These are phyloP conservation scores for Hyppa rectilinea DNA, from an alignment of 2,888 invertebrate genomes.

Conservation along the genomic window DNA sequence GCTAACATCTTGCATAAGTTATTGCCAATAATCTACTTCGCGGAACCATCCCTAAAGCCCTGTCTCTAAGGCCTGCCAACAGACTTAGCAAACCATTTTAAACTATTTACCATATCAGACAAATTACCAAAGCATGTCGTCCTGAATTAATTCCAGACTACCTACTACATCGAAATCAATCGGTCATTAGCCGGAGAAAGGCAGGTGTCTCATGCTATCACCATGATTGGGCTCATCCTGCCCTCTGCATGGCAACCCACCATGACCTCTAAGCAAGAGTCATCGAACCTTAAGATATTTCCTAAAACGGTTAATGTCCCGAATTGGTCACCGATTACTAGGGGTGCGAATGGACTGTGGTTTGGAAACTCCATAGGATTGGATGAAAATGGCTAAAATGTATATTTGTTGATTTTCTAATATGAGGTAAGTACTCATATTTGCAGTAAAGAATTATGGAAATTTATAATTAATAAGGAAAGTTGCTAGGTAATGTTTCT, in stretches of 20 bases:
- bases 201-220: conserved; percentile 67
- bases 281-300: conserved; percentile 87
- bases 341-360: conserved; percentile 50
- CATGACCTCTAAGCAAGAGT: conserved; percentile 84
- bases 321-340: conserved; percentile 73
- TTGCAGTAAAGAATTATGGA: not conserved
- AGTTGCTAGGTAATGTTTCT: not conserved
- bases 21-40: not conserved
- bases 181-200: conserved; percentile 58
- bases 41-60: not conserved
- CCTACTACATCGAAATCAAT: conserved; percentile 51
- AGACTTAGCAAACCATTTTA: not conserved
- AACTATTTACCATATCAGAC: conserved; percentile 29
- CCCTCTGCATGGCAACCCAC: conserved; percentile 71
- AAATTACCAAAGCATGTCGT: conserved; percentile 49
- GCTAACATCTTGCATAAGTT: not conserved
- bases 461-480: not conserved
- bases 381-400: not conserved
- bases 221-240: conserved; percentile 76
- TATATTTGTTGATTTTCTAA: not conserved
- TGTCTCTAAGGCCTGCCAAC: not conserved
- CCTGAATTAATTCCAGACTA: conserved; percentile 54
- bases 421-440: not conserved
- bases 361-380: conserved; percentile 34
- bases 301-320: conserved; percentile 88